A percentile compares a stretch with the other conserved stretches of the same genome.
phyloP scores from a whole-genome alignment of 1,140 invertebrate species.

The Drosophila sp. region DNA sequence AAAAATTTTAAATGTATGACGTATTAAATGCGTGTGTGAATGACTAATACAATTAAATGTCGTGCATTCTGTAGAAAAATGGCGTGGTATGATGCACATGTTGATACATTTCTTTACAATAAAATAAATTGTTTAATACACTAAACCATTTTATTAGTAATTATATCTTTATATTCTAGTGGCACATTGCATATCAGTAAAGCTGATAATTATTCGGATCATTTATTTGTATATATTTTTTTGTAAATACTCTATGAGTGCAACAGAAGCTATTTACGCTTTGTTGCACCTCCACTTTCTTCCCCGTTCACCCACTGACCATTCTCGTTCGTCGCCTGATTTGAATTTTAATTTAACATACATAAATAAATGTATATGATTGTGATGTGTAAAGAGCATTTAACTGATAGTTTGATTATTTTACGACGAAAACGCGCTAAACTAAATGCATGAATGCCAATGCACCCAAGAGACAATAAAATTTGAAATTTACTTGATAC shows the following conservation, averaged over 20 bases:
- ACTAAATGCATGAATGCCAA: constrained; percentile 50
- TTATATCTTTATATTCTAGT: constrained; percentile 6
- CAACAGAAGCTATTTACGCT: constrained; percentile 55
- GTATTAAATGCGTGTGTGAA: no score
- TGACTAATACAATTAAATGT: no score
- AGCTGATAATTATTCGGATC: constrained; percentile 16
- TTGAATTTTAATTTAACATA: constrained; percentile 64
- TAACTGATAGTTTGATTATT: constrained; percentile 75
- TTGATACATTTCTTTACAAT: no score
- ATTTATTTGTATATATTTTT: constrained; percentile 1
- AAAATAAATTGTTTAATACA: no score
- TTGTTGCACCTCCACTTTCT: neutral
- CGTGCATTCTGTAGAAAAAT: no score
- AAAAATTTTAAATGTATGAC: no score
- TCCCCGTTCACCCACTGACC: no score
- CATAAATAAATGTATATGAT: constrained; percentile 28
- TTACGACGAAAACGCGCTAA: constrained; percentile 74
- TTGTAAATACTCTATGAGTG: constrained; percentile 26
- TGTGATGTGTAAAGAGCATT: constrained; percentile 70
- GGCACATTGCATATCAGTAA: constrained; percentile 21
- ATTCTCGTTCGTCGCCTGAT: constrained; percentile 47
- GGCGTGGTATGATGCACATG: no score
- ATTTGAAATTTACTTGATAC: neutral
- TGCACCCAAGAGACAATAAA: constrained; percentile 18
- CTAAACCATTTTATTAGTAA: no score